These are phyloP conservation scores for Ylistrum balloti DNA, from an alignment of 1,140 invertebrate species.

Conservation along the genomic window DNA sequence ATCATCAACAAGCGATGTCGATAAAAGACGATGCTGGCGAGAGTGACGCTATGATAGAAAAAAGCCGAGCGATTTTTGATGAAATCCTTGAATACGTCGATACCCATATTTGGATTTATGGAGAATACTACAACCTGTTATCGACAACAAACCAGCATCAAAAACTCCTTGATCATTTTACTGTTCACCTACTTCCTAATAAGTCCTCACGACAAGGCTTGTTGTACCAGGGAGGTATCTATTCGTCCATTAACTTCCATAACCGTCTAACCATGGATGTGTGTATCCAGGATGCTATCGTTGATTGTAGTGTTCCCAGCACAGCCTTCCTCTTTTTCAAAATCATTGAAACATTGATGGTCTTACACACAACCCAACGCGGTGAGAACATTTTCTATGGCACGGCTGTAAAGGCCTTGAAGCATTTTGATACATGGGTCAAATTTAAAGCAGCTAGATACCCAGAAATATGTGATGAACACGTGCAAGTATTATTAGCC, in stretches of 20 bases:
- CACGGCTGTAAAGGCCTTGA: neutral
- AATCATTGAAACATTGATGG: neutral
- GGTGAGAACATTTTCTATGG: neutral
- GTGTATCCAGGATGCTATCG: neutral
- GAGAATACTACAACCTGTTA: conserved; percentile 45
- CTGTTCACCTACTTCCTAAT: neutral
- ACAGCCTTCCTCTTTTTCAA: neutral
- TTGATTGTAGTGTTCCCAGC: neutral
- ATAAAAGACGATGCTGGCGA: too few species aligned
- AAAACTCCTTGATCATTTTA: neutral
- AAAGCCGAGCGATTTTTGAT: conserved; percentile 5
- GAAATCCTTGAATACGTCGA: neutral
- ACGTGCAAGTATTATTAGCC: neutral
- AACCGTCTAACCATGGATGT: conserved; percentile 23
- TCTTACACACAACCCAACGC: neutral
- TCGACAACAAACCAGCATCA: neutral
- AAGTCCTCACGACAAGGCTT: neutral
- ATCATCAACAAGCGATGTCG: neutral
- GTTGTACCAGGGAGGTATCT: conserved; percentile 41
- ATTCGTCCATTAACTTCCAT: neutral
- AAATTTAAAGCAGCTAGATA: neutral
- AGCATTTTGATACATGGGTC: neutral
- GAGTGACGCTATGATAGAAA: neutral
- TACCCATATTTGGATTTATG: conserved; percentile 8
- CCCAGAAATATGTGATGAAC: neutral